phyloP scores from a whole-genome alignment of 2,113 vertebrate species.

The Phaethon lepturus region DNA sequence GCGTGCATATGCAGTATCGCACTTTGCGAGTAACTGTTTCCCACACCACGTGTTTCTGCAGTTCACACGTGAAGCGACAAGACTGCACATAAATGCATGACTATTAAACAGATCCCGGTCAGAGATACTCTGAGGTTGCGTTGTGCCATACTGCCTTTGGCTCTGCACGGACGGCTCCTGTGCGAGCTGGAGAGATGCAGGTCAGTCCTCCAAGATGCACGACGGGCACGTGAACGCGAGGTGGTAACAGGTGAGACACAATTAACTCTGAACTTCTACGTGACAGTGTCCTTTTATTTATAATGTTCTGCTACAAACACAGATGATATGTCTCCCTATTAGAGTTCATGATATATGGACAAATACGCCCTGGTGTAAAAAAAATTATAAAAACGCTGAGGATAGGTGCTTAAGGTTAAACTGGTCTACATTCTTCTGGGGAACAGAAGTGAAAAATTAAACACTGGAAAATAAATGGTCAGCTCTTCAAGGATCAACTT shows the following conservation, averaged over 20 bases:
- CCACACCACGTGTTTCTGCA: background rate
- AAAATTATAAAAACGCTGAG: background rate
- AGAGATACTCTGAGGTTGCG: background rate
- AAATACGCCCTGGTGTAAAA: background rate
- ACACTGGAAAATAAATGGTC: conserved; percentile 50
- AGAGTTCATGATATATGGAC: background rate
- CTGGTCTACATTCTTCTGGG: conserved; percentile 28
- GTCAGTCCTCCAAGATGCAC: background rate
- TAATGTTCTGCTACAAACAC: background rate
- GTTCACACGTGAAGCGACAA: background rate
- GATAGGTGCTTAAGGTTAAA: conserved; percentile 29
- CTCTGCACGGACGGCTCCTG: too few relatives aligned
- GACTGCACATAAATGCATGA: background rate
- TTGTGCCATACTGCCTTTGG: background rate
- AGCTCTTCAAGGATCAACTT: conserved; percentile 34
- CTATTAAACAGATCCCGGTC: background rate
- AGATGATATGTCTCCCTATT: background rate
- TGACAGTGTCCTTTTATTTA: background rate
- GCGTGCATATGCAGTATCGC: background rate
- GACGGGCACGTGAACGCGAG: accelerated
- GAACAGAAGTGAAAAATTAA: conserved; percentile 71
- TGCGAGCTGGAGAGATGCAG: background rate
- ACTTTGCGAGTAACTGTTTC: accelerated
- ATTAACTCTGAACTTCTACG: background rate
- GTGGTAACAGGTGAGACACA: background rate